A percentile compares a stretch with the other conserved stretches of the same genome.
phyloP scores from a whole-genome alignment of 2,797 vertebrate genomes.

The Poecilia wingei region DNA sequence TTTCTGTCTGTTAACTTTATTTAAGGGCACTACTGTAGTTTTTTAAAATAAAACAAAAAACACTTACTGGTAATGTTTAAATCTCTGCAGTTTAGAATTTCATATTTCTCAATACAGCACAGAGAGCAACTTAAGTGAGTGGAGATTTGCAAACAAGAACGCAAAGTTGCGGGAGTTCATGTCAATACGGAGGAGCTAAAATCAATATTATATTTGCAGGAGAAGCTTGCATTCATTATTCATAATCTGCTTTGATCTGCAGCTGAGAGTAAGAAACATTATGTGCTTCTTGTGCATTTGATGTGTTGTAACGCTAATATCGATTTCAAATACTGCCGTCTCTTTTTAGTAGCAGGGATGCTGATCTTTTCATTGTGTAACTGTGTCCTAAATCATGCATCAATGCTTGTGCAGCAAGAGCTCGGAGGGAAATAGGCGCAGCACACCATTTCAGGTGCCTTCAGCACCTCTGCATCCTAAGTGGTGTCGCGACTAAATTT shows the following conservation, averaged over 20 bases:
- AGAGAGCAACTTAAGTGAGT: constrained; percentile 11
- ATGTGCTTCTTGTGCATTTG: constrained; percentile 9
- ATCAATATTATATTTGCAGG: constrained; percentile 9
- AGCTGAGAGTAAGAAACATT: constrained; percentile 1
- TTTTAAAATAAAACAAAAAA: too few species aligned
- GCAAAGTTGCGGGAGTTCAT: background rate
- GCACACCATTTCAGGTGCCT: constrained; percentile 32
- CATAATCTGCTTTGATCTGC: constrained; percentile 1
- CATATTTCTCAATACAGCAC: background rate
- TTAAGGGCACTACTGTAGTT: background rate
- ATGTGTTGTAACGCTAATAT: background rate
- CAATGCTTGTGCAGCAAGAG: constrained; percentile 9
- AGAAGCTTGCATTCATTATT: constrained; percentile 7
- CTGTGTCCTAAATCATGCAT: constrained; percentile 16
- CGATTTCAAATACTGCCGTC: constrained; percentile 1
- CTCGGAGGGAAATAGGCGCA: constrained; percentile 24
- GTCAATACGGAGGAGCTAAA: constrained; percentile 3
- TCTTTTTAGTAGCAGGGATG: constrained; percentile 3
- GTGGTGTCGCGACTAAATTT: constrained; percentile 26
- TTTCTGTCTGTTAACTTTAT: background rate
- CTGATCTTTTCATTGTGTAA: constrained; percentile 11
- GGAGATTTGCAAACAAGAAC: constrained; percentile 16
- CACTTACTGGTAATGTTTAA: background rate
- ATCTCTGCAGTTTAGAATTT: background rate
- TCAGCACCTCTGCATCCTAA: background rate